Base-by-base conservation (phyloP, 1,140 invertebrate genomes). In the Medauroidea extradentata region DNA sequence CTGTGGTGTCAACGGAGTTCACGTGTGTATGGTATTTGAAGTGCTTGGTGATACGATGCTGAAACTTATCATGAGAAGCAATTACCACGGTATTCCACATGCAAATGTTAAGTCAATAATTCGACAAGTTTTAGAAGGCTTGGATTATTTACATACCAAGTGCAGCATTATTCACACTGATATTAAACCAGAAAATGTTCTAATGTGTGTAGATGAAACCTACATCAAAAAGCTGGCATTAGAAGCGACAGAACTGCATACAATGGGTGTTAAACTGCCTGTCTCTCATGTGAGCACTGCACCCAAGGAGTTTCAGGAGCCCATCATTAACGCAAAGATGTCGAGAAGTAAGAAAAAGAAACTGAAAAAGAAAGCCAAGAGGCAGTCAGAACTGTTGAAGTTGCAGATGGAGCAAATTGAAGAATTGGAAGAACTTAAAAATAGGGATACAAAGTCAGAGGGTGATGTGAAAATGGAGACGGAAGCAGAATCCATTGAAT, bases 131-230 rank as follows among this genome's bases (percentile, higher is more conserved):
- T 79, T 99, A 21, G 92, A 99, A 80, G 96, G 94, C 29, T 79
- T 99, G 56, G 90, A 97, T 76, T 99, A 99, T 80, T 82, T 99
- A 59, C 97, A 99, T 75, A 86, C 88, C 55, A 97, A 97, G 81
- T 99, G 97, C 83, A 79, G 86, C 75, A 99, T 99, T 66, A 99
- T 99, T 76, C 97, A 99, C 74, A 99, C 97, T 18, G 97, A 99
- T 74, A 98, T 99, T 63, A 99, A 99, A 75, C 97, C 97, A 46
- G 97, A 99, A 80, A 99, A 99, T 83, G 95, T 99, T 52, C 80
- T 99, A 46, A 80, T 98, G 56, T 96, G 92, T 78, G 93, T 96
- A 8, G 77, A 80, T 67, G 86, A 90, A 62, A 73, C 81, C 25
- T 89, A 96, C 72, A 89, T 98, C 60, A 82, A 90, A 60, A 91